Percentiles rank a stretch among this genome's conserved stretches.
Conservation (phyloP, 1,140 invertebrate species). For the Halesus radiatus region DNA sequence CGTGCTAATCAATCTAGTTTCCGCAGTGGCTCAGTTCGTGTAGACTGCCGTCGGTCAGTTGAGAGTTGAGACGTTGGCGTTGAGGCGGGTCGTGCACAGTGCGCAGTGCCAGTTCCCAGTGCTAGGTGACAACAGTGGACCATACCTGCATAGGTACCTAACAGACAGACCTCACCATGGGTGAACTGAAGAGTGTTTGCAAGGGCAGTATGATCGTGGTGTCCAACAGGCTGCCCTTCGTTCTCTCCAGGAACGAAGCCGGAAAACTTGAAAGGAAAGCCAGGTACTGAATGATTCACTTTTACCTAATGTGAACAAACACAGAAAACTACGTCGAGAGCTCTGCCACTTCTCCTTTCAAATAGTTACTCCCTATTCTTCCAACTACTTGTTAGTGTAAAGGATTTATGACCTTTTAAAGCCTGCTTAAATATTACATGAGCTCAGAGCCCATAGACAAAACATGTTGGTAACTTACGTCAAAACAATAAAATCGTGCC, state of each 20-base stretch:
- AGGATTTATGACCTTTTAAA: conserved; percentile 13
- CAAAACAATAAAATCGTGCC: neutral
- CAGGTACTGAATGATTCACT: conserved; percentile 72
- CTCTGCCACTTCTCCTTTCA: too few relatives aligned
- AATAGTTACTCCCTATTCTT: too few relatives aligned
- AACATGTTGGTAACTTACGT: neutral
- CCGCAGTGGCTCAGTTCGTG: conserved; percentile 5
- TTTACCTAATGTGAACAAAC: too few relatives aligned
- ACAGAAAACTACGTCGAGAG: too few relatives aligned
- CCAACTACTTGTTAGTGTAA: neutral
- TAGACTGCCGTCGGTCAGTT: neutral
- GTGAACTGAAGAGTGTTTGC: conserved; percentile 59
- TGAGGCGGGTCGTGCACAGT: conserved; percentile 38
- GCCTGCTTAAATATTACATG: too few relatives aligned
- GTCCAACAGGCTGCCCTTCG: conserved; percentile 90
- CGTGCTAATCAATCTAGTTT: neutral
- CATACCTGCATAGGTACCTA: neutral
- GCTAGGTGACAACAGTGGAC: neutral
- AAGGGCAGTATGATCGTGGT: conserved; percentile 89
- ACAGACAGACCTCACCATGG: conserved; percentile 33
- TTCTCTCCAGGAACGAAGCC: conserved; percentile 81
- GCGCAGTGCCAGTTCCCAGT: neutral
- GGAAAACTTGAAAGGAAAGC: conserved; percentile 83
- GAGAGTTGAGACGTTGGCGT: too few relatives aligned
- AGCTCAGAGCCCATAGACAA: too few relatives aligned